A percentile compares a stretch with the other conserved stretches of the same genome.
phyloP scores from a whole-genome alignment of 2,888 invertebrate genomes.

The Sarcophaga carnaria region DNA sequence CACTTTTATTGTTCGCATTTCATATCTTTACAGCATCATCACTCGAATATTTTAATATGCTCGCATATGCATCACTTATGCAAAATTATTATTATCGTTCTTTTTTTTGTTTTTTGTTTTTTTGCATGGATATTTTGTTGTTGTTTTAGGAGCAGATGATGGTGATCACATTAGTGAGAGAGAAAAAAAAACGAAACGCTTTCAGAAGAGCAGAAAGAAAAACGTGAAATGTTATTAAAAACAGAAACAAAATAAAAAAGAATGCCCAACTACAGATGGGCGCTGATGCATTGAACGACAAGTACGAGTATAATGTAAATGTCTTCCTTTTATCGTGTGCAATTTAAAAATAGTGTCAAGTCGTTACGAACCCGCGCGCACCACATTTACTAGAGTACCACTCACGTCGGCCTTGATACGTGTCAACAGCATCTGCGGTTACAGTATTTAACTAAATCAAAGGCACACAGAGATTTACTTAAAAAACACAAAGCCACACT shows the following conservation, averaged over 20 bases:
- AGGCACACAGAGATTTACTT: slow-evolving; percentile 49
- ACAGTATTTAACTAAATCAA: slow-evolving; percentile 60
- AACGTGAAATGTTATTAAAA: slow-evolving; percentile 14
- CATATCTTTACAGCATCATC: background rate
- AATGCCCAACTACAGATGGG: slow-evolving; percentile 6
- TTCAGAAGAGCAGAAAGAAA: background rate
- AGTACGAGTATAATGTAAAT: slow-evolving; percentile 58
- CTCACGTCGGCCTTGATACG: slow-evolving; percentile 75
- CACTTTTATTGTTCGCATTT: background rate
- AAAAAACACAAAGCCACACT: slow-evolving; percentile 16
- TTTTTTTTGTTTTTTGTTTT: too few species aligned
- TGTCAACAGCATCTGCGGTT: slow-evolving; percentile 76
- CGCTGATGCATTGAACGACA: slow-evolving; percentile 37
- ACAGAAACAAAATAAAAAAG: slow-evolving; percentile 7
- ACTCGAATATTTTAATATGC: slow-evolving; percentile 5
- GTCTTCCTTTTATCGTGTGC: slow-evolving; percentile 71
- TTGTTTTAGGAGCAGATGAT: background rate
- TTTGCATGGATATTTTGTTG: background rate
- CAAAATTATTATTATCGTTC: background rate
- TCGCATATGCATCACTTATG: slow-evolving; percentile 39
- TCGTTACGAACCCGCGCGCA: slow-evolving; percentile 66
- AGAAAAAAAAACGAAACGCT: background rate
- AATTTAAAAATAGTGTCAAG: slow-evolving; percentile 72
- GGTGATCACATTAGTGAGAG: slow-evolving; percentile 26
- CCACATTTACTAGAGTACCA: slow-evolving; percentile 66